Percentiles rank a stretch among this genome's conserved stretches.
These are phyloP conservation scores for Chelidonichthys spinosus DNA, from an alignment of 2,797 vertebrate species.

Conservation along the genomic window DNA sequence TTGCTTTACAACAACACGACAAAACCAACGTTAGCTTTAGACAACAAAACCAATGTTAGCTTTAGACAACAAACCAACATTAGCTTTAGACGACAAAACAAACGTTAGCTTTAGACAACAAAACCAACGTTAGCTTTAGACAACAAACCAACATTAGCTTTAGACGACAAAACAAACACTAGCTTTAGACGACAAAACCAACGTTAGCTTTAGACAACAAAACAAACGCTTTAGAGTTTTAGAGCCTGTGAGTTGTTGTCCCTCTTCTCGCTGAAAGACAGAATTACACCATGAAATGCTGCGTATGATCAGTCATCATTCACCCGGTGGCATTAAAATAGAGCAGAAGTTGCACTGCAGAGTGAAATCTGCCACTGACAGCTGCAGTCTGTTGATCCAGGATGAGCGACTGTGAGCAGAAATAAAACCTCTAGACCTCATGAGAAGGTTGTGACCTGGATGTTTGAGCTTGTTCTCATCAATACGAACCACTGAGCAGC, in stretches of 20 bases:
- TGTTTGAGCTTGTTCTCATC: background rate
- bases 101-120: too few species aligned
- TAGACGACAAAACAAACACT: too few species aligned
- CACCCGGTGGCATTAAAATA: conserved; percentile 51
- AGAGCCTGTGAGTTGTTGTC: background rate
- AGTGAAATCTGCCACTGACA: conserved; percentile 59
- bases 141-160: too few species aligned
- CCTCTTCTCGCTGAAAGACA: background rate
- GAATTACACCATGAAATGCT: background rate
- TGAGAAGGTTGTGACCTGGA: conserved; percentile 25
- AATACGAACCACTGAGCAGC: background rate
- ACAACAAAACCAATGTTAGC: too few species aligned
- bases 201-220: background rate
- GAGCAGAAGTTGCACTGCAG: conserved; percentile 51
- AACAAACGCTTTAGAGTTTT: background rate
- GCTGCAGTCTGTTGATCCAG: conserved; percentile 46
- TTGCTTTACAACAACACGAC: too few species aligned
- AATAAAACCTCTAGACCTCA: conserved; percentile 20
- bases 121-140: too few species aligned
- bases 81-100: too few species aligned
- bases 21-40: too few species aligned
- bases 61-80: too few species aligned
- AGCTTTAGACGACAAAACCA: background rate
- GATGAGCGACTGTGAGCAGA: conserved; percentile 2
- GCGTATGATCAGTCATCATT: conserved; percentile 1